A percentile compares a stretch with the other conserved stretches of the same genome.
phyloP scores from a whole-genome alignment of 2,113 vertebrate genomes.

The Tupaia tana region DNA sequence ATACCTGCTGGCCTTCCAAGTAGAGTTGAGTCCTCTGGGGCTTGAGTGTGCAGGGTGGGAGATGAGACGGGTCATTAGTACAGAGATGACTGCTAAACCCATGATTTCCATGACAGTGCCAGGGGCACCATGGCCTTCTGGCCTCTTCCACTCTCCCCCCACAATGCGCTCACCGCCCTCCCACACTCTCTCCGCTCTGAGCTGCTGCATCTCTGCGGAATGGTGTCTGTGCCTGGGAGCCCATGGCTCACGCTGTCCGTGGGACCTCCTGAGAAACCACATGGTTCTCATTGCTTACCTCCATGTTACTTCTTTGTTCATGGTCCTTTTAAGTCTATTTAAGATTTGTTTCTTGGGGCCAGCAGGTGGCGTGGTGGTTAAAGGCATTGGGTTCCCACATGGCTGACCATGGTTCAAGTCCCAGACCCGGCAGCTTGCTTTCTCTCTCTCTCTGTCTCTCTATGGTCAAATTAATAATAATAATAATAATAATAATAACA shows the following conservation, averaged over 20 bases:
- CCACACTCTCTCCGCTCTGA: rapidly evolving
- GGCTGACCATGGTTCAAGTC: too few relatives aligned
- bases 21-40: neutral
- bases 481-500: too few relatives aligned
- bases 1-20: neutral
- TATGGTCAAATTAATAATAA: too few relatives aligned
- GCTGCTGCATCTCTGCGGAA: rapidly evolving
- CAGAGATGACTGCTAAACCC: neutral
- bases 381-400: too few relatives aligned
- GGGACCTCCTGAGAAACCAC: rapidly evolving
- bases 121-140: neutral
- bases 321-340: too few relatives aligned
- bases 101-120: rapidly evolving
- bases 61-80: neutral
- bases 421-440: too few relatives aligned
- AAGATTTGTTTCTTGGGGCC: too few relatives aligned
- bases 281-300: rapidly evolving
- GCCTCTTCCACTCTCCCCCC: rapidly evolving
- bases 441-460: too few relatives aligned
- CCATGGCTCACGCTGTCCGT: rapidly evolving
- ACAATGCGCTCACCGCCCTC: rapidly evolving
- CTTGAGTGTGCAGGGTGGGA: rapidly evolving
- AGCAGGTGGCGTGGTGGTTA: too few relatives aligned
- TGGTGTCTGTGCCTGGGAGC: rapidly evolving
- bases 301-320: too few relatives aligned